These are phyloP conservation scores for Engraulis encrasicolus DNA, from an alignment of 2,113 vertebrate genomes.

Conservation along the genomic window DNA sequence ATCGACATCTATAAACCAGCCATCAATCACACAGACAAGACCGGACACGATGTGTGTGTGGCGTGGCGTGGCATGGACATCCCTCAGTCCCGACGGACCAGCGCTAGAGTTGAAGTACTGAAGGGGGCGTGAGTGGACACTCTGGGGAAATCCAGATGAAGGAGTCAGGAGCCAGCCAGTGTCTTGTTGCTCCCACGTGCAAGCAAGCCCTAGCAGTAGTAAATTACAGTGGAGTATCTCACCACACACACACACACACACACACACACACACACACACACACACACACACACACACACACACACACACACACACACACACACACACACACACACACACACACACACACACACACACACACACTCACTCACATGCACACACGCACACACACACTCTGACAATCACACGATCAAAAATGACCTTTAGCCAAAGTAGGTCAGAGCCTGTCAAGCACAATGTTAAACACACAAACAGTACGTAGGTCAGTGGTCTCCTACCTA, in stretches of 20 bases:
- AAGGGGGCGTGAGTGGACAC: too few relatives aligned
- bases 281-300: too few relatives aligned
- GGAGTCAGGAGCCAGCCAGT: background rate
- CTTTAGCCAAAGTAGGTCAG: background rate
- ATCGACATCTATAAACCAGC: too few relatives aligned
- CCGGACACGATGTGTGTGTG: background rate
- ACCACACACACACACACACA: too few relatives aligned
- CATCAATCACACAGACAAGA: background rate
- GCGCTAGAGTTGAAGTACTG: background rate
- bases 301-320: too few relatives aligned
- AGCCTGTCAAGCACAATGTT: constrained; percentile 13
- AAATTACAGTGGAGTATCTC: background rate
- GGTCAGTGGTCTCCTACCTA: background rate
- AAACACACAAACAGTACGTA: too few relatives aligned
- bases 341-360: too few relatives aligned
- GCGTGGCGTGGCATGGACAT: background rate
- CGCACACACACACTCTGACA: too few relatives aligned
- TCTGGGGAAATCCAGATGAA: background rate
- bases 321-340: too few relatives aligned
- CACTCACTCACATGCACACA: too few relatives aligned
- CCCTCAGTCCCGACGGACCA: background rate
- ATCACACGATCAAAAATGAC: too few relatives aligned
- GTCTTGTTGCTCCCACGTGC: background rate
- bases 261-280: too few relatives aligned
- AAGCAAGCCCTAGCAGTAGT: background rate